A percentile compares a stretch with the other conserved stretches of the same genome.
phyloP scores from a whole-genome alignment of 1,140 invertebrate genomes.

The Parasteatoda tepidariorum region DNA sequence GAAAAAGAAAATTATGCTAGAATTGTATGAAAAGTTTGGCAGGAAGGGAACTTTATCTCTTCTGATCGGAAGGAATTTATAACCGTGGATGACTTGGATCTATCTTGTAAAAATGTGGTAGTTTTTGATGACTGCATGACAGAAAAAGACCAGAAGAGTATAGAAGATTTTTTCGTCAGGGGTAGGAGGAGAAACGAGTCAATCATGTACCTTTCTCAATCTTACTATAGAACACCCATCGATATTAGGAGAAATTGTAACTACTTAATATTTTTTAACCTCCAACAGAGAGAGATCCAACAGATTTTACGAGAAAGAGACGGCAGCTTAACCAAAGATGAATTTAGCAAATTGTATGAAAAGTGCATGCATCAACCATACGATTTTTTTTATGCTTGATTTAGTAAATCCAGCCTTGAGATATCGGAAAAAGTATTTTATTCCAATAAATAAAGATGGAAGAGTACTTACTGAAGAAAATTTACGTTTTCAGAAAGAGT shows the following conservation, averaged over 20 bases:
- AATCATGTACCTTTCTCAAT: conserved; percentile 16
- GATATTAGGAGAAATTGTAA: conserved; percentile 20
- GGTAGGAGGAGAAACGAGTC: not conserved
- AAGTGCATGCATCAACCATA: not conserved
- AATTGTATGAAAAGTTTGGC: not conserved
- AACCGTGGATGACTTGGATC: conserved; percentile 13
- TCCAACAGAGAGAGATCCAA: conserved; percentile 6
- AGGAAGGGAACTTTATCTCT: conserved; percentile 9
- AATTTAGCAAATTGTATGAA: not conserved
- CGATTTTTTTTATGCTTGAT: conserved; percentile 7
- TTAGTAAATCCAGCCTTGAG: conserved; percentile 10
- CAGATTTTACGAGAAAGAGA: conserved; percentile 15
- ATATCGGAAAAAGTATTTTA: not conserved
- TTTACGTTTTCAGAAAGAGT: not conserved
- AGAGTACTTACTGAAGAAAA: conserved; percentile 2
- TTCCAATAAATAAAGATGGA: not conserved
- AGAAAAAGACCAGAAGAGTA: not conserved
- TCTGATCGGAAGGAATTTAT: not conserved
- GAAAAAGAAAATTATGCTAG: not conserved
- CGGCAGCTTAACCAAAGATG: not conserved
- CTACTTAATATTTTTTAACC: not conserved
- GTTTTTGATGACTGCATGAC: conserved; percentile 4
- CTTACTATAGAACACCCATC: conserved; percentile 13
- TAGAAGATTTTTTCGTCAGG: not conserved
- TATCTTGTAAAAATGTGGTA: not conserved